phyloP scores from a whole-genome alignment of 2,888 invertebrate genomes.

The Carcina quercana region DNA sequence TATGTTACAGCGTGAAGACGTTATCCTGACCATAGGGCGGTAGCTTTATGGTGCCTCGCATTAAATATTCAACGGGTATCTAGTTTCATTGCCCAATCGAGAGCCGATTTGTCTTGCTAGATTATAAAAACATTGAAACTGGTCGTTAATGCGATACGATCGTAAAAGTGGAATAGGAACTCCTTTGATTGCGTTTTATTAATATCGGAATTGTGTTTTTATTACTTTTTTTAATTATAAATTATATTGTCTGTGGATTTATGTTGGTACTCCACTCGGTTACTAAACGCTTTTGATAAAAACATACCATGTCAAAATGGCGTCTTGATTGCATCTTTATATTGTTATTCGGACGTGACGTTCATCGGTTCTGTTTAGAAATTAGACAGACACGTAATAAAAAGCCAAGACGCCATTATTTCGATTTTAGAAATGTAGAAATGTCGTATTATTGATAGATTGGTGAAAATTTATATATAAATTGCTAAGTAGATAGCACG shows the following conservation, averaged over 20 bases:
- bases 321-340: background rate
- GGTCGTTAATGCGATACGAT: slow-evolving; percentile 44
- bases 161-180: slow-evolving; percentile 49
- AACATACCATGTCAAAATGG: slow-evolving; percentile 2
- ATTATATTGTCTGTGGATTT: slow-evolving; percentile 2
- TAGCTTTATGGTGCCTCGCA: slow-evolving; percentile 59
- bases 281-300: slow-evolving; percentile 1
- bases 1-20: slow-evolving; percentile 39
- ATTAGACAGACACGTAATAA: too few relatives aligned
- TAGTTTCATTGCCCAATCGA: slow-evolving; percentile 41
- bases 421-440: too few relatives aligned
- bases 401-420: too few relatives aligned
- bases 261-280: background rate
- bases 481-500: too few relatives aligned
- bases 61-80: slow-evolving; percentile 38
- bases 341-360: background rate
- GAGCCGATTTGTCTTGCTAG: slow-evolving; percentile 60
- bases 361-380: too few relatives aligned
- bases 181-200: slow-evolving; percentile 55
- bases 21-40: slow-evolving; percentile 46
- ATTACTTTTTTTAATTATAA: slow-evolving; percentile 9
- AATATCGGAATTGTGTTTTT: slow-evolving; percentile 7
- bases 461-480: too few relatives aligned
- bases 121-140: slow-evolving; percentile 57
- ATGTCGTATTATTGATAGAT: too few relatives aligned